Conservation (phyloP, 2,888 invertebrate species). For the Ornithoptera priamus region DNA sequence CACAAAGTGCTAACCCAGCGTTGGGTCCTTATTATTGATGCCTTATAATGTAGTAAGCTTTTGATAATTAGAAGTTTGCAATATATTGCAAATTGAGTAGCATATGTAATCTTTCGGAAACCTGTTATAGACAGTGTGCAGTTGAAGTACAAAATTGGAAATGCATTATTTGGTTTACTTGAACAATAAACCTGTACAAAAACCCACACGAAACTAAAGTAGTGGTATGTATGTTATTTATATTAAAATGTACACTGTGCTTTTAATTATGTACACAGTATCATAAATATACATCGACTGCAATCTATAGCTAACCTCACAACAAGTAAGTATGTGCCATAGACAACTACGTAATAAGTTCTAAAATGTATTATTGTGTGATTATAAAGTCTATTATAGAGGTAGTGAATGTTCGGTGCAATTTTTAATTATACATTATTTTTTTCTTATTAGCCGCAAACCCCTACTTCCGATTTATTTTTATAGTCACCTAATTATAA, state of each 20-base stretch:
- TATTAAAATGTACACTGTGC: slow-evolving; percentile 12
- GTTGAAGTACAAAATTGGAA: background rate
- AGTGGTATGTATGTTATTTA: slow-evolving; percentile 1
- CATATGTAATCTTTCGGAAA: background rate
- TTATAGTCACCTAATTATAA: slow-evolving; percentile 1
- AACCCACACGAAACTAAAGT: background rate
- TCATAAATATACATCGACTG: slow-evolving; percentile 5
- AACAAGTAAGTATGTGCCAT: slow-evolving; percentile 40
- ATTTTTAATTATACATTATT: slow-evolving; percentile 38
- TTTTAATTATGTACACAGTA: slow-evolving; percentile 2
- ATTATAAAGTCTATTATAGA: slow-evolving; percentile 29
- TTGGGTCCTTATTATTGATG: slow-evolving; percentile 51
- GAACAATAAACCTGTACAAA: background rate
- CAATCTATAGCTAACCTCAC: slow-evolving; percentile 23
- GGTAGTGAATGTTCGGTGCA: slow-evolving; percentile 49
- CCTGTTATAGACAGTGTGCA: background rate
- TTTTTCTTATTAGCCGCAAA: slow-evolving; percentile 19
- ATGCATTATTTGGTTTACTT: background rate
- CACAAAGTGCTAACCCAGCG: slow-evolving; percentile 61
- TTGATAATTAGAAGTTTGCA: slow-evolving; percentile 3
- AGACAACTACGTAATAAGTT: slow-evolving; percentile 35
- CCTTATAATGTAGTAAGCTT: slow-evolving; percentile 37
- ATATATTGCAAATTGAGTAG: slow-evolving; percentile 6
- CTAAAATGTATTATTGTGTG: slow-evolving; percentile 32
- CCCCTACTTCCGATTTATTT: background rate